These are phyloP conservation scores for Corythoichthys intestinalis DNA, from an alignment of 2,113 vertebrate species.

Conservation along the genomic window DNA sequence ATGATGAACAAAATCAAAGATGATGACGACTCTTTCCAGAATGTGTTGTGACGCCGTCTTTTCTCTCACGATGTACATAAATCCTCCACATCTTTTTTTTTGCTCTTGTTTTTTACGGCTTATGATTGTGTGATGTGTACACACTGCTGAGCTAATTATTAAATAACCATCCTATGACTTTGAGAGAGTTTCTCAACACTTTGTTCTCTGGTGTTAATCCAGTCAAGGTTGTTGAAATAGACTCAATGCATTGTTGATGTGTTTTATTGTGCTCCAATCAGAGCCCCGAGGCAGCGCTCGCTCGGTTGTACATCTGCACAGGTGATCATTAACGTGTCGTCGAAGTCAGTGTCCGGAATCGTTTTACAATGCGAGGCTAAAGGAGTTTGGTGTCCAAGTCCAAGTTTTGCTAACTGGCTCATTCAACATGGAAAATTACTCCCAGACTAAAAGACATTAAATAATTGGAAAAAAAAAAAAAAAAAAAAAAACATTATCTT, in stretches of 20 bases:
- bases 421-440: conserved; percentile 15
- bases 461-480: not conserved
- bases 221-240: conserved; percentile 29
- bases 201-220: conserved; percentile 13
- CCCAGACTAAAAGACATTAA: not conserved
- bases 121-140: conserved; percentile 33
- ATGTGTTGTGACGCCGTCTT: conserved; percentile 43
- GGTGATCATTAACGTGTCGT: conserved; percentile 49
- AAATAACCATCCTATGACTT: conserved; percentile 46
- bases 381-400: conserved; percentile 5
- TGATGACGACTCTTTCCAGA: conserved; percentile 43
- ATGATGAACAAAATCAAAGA: conserved; percentile 11
- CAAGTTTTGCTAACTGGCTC: conserved; percentile 8
- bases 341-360: conserved; percentile 23
- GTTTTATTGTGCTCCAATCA: conserved; percentile 15
- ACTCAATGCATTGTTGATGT: conserved; percentile 20
- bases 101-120: conserved; percentile 27
- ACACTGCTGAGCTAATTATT: conserved; percentile 55
- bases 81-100: conserved; percentile 16
- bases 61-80: conserved; percentile 18
- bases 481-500: not conserved
- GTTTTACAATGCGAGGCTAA: conserved; percentile 14
- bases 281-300: not conserved
- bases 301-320: conserved; percentile 28
- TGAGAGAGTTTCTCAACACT: conserved; percentile 25